Percentiles rank a stretch among this genome's conserved stretches.
Conservation (phyloP, 2,888 invertebrate genomes). For the Euzophera pinguis region DNA sequence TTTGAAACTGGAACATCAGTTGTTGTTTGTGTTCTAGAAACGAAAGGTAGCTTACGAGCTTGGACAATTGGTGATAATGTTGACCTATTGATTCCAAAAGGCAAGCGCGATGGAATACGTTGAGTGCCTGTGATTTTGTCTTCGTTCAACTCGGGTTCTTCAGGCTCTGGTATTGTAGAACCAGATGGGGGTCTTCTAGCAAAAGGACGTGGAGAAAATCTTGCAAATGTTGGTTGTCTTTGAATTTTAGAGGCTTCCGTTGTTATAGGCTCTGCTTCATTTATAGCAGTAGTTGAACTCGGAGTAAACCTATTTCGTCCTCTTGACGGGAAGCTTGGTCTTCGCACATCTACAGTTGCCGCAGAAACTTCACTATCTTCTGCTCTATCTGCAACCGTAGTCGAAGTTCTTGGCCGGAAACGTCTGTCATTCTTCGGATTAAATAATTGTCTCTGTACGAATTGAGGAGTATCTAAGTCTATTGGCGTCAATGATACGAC, state of each 20-base stretch:
- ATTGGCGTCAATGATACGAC: slow-evolving; percentile 50
- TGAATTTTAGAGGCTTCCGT: slow-evolving; percentile 38
- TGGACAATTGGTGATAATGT: slow-evolving; percentile 32
- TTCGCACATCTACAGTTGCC: slow-evolving; percentile 58
- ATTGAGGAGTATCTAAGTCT: slow-evolving; percentile 33
- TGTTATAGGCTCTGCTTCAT: slow-evolving; percentile 27
- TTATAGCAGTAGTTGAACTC: slow-evolving; percentile 44
- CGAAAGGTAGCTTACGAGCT: slow-evolving; percentile 54
- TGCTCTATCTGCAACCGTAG: slow-evolving; percentile 41
- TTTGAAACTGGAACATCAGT: slow-evolving; percentile 39
- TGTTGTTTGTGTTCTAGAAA: slow-evolving; percentile 41
- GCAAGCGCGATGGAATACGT: slow-evolving; percentile 43
- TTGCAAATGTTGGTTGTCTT: slow-evolving; percentile 55
- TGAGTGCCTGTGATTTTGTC: slow-evolving; percentile 34
- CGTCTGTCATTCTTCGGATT: slow-evolving; percentile 32
- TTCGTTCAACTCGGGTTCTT: slow-evolving; percentile 29
- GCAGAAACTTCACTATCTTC: slow-evolving; percentile 66
- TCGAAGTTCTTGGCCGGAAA: slow-evolving; percentile 40
- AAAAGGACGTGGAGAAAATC: slow-evolving; percentile 70
- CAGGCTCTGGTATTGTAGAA: slow-evolving; percentile 14
- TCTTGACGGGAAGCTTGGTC: slow-evolving; percentile 51
- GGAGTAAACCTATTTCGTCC: slow-evolving; percentile 56
- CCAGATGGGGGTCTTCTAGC: slow-evolving; percentile 36
- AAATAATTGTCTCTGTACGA: slow-evolving; percentile 41
- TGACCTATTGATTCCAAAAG: slow-evolving; percentile 48